These are phyloP conservation scores for Aporrectodea caliginosa DNA, from an alignment of 1,140 invertebrate species.

Conservation along the genomic window DNA sequence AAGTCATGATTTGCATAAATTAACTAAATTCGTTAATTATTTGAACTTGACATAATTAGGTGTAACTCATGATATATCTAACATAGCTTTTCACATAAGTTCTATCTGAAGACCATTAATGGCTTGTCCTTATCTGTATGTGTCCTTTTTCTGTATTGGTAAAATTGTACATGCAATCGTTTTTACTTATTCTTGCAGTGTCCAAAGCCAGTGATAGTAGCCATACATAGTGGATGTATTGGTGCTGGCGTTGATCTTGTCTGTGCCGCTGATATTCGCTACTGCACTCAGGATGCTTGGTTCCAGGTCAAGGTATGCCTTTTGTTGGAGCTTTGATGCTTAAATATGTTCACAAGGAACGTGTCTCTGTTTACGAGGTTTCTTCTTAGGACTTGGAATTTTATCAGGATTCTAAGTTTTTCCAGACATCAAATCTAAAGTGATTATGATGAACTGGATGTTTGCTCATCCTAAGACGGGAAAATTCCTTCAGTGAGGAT, in stretches of 20 bases:
- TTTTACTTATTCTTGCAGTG: conserved; percentile 61
- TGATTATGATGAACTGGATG: too few relatives aligned
- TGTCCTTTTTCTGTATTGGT: conserved; percentile 1
- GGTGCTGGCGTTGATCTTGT: conserved; percentile 86
- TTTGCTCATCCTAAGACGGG: too few relatives aligned
- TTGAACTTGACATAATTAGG: background rate
- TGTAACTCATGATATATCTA: background rate
- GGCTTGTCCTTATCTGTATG: background rate
- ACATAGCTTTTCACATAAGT: background rate
- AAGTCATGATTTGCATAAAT: background rate
- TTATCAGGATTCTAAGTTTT: background rate
- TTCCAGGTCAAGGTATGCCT: conserved; percentile 69
- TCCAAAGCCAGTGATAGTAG: conserved; percentile 82
- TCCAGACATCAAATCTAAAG: too few relatives aligned
- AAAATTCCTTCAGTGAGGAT: too few relatives aligned
- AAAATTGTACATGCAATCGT: background rate
- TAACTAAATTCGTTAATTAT: conserved; percentile 14
- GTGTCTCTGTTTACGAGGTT: background rate
- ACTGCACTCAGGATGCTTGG: conserved; percentile 83
- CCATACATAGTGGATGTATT: conserved; percentile 81
- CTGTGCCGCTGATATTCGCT: conserved; percentile 83
- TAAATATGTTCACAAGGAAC: background rate
- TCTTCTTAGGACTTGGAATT: background rate
- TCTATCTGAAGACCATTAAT: background rate
- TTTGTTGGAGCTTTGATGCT: background rate